Evolutionary conservation across 2,113 vertebrate genomes (phyloP).

Genomic region (Nannobrachium achirus): DNA sequence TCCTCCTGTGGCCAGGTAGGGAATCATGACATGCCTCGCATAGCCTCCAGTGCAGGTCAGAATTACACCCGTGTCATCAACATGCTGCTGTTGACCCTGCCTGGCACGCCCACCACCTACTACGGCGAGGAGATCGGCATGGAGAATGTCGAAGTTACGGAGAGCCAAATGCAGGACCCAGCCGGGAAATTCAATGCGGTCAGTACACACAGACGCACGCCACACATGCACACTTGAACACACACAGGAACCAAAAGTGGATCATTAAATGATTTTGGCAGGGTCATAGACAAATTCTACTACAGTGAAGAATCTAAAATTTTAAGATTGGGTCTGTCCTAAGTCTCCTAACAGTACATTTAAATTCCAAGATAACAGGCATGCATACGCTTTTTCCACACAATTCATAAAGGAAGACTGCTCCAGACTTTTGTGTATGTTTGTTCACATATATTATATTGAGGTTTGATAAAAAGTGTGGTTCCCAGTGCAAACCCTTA

Average conservation of each 20-base stretch:
- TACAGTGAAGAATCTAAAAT: too few relatives aligned
- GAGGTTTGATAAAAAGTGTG: too few relatives aligned
- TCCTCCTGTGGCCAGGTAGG: constrained; percentile 80
- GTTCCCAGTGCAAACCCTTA: too few relatives aligned
- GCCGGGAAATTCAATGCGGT: constrained; percentile 77
- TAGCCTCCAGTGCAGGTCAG: constrained; percentile 85
- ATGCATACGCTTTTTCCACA: background rate
- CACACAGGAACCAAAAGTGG: too few relatives aligned
- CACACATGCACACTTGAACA: background rate
- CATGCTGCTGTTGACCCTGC: constrained; percentile 94
- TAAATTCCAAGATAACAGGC: background rate
- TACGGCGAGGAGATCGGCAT: constrained; percentile 99
- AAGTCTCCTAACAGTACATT: too few relatives aligned
- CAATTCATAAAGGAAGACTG: too few relatives aligned
- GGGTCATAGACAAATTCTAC: too few relatives aligned
- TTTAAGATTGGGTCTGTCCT: too few relatives aligned
- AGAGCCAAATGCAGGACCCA: constrained; percentile 75
- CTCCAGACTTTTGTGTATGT: too few relatives aligned
- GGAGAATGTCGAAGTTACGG: constrained; percentile 80
- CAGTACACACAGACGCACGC: constrained; percentile 37
- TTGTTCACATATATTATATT: too few relatives aligned
- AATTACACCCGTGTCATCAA: constrained; percentile 84
- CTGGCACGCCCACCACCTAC: constrained; percentile 93
- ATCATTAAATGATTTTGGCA: too few relatives aligned
- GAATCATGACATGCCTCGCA: constrained; percentile 83